Conservation (phyloP, 2,888 invertebrate genomes). For the Macropis europaea region DNA sequence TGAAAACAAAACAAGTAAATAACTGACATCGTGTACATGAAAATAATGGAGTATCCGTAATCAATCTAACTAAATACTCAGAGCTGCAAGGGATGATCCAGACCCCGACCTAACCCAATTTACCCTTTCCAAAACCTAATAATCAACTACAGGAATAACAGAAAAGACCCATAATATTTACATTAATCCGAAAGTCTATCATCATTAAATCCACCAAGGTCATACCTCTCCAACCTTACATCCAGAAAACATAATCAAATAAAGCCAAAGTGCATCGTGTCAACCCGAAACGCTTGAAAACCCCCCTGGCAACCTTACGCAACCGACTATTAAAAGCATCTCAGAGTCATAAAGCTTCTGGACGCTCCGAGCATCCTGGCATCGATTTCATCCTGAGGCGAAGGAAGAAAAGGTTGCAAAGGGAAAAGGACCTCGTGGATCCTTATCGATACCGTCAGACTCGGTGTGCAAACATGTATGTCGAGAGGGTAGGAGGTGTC, state of each 20-base stretch:
- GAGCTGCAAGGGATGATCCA: too few species aligned
- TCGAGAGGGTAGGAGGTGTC: conserved; percentile 41
- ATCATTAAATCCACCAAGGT: too few species aligned
- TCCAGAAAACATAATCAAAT: too few species aligned
- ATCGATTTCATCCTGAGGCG: background rate
- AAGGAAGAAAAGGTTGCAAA: background rate
- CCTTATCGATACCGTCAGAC: conserved; percentile 44
- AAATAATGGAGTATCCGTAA: too few species aligned
- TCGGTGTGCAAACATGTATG: conserved; percentile 12
- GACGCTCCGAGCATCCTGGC: too few species aligned
- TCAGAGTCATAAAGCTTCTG: background rate
- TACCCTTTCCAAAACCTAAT: background rate
- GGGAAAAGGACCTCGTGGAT: conserved; percentile 20
- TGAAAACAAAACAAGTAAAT: too few species aligned
- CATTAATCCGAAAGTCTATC: too few species aligned
- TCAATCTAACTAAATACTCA: too few species aligned
- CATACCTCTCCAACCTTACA: too few species aligned
- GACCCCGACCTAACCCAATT: too few species aligned
- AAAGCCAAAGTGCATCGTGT: background rate
- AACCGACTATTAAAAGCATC: background rate
- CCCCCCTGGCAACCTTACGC: background rate
- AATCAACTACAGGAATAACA: background rate
- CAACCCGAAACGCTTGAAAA: background rate
- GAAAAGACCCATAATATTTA: too few species aligned
- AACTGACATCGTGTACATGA: too few species aligned